A percentile compares a stretch with the other conserved stretches of the same genome.
These are phyloP conservation scores for Salticus scenicus DNA, from an alignment of 2,888 invertebrate species.

Conservation along the genomic window DNA sequence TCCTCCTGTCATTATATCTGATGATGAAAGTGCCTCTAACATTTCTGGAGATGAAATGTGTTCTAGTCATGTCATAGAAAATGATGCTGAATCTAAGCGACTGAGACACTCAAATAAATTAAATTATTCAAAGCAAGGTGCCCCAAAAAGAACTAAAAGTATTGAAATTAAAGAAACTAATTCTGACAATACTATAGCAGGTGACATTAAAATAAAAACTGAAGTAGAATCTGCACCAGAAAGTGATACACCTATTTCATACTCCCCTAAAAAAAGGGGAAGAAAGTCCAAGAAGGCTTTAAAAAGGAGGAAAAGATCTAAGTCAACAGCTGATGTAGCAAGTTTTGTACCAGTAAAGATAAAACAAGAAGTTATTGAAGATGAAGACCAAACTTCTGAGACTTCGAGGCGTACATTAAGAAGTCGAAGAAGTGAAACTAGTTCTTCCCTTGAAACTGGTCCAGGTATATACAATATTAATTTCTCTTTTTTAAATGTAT, in stretches of 20 bases:
- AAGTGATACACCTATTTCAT: background rate
- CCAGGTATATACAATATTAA: constrained; percentile 43
- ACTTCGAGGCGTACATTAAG: constrained; percentile 15
- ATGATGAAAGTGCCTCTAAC: constrained; percentile 30
- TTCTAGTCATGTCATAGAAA: constrained; percentile 42
- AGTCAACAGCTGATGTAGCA: background rate
- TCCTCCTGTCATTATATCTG: background rate
- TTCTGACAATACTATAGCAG: constrained; percentile 47
- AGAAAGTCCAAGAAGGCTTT: constrained; percentile 27
- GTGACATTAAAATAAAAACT: constrained; percentile 40
- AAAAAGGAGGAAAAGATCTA: constrained; percentile 10
- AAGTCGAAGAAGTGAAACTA: constrained; percentile 19
- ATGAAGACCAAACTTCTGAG: constrained; percentile 16
- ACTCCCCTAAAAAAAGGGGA: constrained; percentile 44
- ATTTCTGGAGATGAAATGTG: constrained; percentile 10
- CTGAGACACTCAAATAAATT: constrained; percentile 12
- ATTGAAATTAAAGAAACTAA: constrained; percentile 35
- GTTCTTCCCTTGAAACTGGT: constrained; percentile 17
- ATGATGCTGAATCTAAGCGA: constrained; percentile 33
- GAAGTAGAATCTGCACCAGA: constrained; percentile 10
- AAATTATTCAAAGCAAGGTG: constrained; percentile 53
- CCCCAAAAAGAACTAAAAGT: constrained; percentile 50
- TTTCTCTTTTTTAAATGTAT: no score
- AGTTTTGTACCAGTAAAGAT: constrained; percentile 8
- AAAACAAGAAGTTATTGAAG: constrained; percentile 37